Conservation (phyloP, 2,888 invertebrate genomes). For the Acronicta leporina region DNA sequence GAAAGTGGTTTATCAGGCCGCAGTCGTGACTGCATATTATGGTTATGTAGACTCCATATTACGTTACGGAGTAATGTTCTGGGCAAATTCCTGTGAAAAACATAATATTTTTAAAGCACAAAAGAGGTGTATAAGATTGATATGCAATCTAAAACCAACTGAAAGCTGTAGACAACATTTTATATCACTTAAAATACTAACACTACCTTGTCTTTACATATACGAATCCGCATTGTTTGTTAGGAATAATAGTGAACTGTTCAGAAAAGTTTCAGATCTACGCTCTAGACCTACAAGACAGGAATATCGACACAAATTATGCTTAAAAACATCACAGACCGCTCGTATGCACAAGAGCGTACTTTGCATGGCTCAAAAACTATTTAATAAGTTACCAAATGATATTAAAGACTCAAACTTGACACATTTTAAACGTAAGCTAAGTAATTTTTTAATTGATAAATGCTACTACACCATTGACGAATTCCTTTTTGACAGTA, state of each 20-base stretch:
- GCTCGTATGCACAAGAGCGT: not conserved
- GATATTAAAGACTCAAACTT: slow-evolving; percentile 3
- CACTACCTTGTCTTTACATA: too few relatives aligned
- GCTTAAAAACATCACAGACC: not conserved
- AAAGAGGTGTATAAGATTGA: not conserved
- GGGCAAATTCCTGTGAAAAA: too few relatives aligned
- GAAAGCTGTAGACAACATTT: not conserved
- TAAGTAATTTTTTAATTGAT: slow-evolving; percentile 1
- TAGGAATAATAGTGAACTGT: too few relatives aligned
- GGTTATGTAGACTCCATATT: slow-evolving; percentile 1
- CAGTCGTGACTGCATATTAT: not conserved
- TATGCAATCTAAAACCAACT: not conserved
- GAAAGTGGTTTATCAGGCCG: slow-evolving; percentile 5
- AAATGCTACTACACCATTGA: slow-evolving; percentile 3
- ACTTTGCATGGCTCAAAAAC: not conserved
- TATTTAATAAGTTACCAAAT: slow-evolving; percentile 7
- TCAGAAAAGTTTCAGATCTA: not conserved
- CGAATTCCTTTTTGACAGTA: too few relatives aligned
- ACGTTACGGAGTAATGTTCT: not conserved
- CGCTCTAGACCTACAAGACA: not conserved
- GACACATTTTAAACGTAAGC: not conserved
- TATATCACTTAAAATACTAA: too few relatives aligned
- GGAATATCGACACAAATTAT: not conserved
- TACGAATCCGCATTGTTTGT: too few relatives aligned
- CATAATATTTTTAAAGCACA: not conserved